phyloP scores from a whole-genome alignment of 1,140 invertebrate species.

The Meloidogyne chitwoodi region DNA sequence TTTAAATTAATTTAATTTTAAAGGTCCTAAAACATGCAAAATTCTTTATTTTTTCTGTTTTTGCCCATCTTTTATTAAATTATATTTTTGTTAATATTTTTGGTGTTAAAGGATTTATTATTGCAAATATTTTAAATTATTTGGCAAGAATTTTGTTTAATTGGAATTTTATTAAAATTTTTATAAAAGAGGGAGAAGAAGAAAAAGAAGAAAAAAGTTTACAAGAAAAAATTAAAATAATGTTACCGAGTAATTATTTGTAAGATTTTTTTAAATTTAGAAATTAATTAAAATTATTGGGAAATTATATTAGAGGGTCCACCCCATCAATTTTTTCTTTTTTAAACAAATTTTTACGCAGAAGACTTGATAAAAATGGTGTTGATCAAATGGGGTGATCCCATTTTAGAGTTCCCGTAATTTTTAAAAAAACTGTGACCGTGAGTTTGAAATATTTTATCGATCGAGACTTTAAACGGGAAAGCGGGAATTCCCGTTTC shows the following conservation, averaged over 20 bases:
- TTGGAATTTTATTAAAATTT: slow-evolving; percentile 24
- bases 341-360: no score
- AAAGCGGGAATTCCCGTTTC: no score
- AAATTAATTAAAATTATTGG: no score
- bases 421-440: no score
- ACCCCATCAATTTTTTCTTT: no score
- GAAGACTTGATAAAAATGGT: no score
- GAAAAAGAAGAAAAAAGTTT: no score
- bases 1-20: not conserved
- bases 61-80: slow-evolving; percentile 31
- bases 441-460: no score
- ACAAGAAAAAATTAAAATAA: not conserved
- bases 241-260: slow-evolving; percentile 13
- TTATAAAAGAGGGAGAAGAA: not conserved
- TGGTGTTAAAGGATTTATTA: slow-evolving; percentile 39
- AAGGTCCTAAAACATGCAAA: slow-evolving; percentile 29
- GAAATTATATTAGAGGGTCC: no score
- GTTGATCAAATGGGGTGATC: no score
- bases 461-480: no score
- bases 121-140: slow-evolving; percentile 33
- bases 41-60: slow-evolving; percentile 27
- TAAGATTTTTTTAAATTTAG: not conserved
- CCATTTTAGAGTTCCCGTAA: no score
- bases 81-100: slow-evolving; percentile 17
- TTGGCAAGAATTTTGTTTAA: slow-evolving; percentile 37